Base-by-base conservation (phyloP, 2,888 invertebrate species). In the Dicyrtomina minuta region DNA sequence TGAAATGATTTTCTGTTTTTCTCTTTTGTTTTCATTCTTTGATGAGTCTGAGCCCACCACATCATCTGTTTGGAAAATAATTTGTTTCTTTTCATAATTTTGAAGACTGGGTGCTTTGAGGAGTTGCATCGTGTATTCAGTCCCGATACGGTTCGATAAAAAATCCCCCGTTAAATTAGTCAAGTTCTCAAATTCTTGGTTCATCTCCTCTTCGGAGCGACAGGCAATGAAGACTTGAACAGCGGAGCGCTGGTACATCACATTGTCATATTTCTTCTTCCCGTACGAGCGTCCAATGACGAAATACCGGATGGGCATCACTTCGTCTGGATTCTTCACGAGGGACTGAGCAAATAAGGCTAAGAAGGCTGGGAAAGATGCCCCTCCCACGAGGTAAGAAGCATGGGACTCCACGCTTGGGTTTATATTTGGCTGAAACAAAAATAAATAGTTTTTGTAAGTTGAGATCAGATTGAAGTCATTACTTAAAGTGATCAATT, bases 1-100 rank as follows among this genome's bases (percentile, higher is more conserved):
- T 0, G 90, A 93, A 49, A 92, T 86, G 83, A 90, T 89, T 15
- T 92, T 80, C 79, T 90, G 92, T 33, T 15, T n/a, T 44, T n/a
- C 13, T 1, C 24, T 44, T 46, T 61, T 26, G 1, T 43, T 26
- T 15, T 13, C 83, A 33, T 33, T 81, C n/a, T n/a, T n/a, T n/a
- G n/a, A n/a, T n/a, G n/a, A n/a, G n/a, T n/a, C n/a, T n/a, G n/a
- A n/a, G n/a, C n/a, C n/a, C n/a, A n/a, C n/a, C n/a, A n/a, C n/a
- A 43, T 87, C 81, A 15, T 84, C 80, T 83, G 92, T 86, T 82
- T 93, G 88, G 75, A 93, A 84, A 2, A 86, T 86, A 0, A 89
- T 82, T 72, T 88, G 84, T 33, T 90, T 82, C 68, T 87, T 86
- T 81, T 94, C 93, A 80, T 88, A 86, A 46, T 83, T 80, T 2